Percentiles rank a stretch among this genome's conserved stretches.
Evolutionary conservation across 1,140 invertebrate genomes (phyloP).

Genomic region (Magallana angulata): DNA sequence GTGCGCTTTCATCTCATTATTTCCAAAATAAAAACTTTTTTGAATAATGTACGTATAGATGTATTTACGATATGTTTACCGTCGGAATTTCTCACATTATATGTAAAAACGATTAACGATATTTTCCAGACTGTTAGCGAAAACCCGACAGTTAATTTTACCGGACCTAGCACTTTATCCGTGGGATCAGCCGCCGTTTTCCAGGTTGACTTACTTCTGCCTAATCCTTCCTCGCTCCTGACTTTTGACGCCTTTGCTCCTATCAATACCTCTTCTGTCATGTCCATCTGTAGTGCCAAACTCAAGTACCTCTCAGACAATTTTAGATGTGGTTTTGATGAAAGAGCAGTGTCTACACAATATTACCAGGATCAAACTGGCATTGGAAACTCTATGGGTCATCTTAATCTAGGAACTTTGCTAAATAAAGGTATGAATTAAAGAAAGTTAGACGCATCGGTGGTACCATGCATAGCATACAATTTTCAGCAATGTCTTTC

Average conservation of each 20-base stretch:
- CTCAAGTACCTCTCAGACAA: constrained; percentile 61
- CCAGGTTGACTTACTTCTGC: constrained; percentile 68
- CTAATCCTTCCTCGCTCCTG: constrained; percentile 60
- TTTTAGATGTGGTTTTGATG: constrained; percentile 67
- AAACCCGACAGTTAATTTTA: constrained; percentile 68
- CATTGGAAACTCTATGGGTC: constrained; percentile 61
- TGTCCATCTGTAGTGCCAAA: constrained; percentile 72
- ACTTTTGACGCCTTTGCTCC: constrained; percentile 70
- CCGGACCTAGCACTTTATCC: constrained; percentile 60
- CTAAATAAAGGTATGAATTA: constrained; percentile 70
- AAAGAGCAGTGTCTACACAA: constrained; percentile 16
- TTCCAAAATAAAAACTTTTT: too few species aligned
- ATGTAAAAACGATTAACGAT: background rate
- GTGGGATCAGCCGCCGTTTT: constrained; percentile 67
- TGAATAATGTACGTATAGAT: background rate
- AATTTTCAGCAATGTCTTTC: background rate
- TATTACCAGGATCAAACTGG: constrained; percentile 54
- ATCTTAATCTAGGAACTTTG: constrained; percentile 63
- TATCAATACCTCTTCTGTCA: constrained; percentile 68
- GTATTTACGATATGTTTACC: background rate
- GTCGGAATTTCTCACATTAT: too few species aligned
- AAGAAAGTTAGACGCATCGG: background rate
- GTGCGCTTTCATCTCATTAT: too few species aligned
- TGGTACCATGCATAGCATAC: background rate
- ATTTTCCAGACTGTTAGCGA: constrained; percentile 49